These are phyloP conservation scores for Athetis lepigone DNA, from an alignment of 2,888 invertebrate species.

Conservation along the genomic window DNA sequence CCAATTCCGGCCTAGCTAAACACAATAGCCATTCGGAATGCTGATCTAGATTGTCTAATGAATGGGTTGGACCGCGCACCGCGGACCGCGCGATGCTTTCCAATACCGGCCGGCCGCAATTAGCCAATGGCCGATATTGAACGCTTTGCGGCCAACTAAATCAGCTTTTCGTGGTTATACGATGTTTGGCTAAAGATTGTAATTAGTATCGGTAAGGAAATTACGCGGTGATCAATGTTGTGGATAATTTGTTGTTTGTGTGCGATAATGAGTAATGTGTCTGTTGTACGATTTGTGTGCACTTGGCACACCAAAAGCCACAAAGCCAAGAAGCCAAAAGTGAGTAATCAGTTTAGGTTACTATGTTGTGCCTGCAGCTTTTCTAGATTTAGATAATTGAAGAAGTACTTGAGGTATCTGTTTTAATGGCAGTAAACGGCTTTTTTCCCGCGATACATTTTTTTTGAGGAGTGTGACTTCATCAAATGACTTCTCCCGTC, in stretches of 20 bases:
- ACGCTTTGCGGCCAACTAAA: constrained; percentile 59
- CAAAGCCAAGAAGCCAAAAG: too few species aligned
- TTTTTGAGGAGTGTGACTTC: too few species aligned
- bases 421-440: too few species aligned
- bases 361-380: too few species aligned
- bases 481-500: too few species aligned
- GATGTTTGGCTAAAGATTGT: constrained; percentile 55
- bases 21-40: constrained; percentile 51
- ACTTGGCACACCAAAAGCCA: too few species aligned
- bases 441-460: too few species aligned
- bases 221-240: constrained; percentile 26
- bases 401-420: too few species aligned
- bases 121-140: constrained; percentile 49
- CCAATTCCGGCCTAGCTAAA: constrained; percentile 28
- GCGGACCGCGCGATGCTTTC: constrained; percentile 31
- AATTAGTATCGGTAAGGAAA: constrained; percentile 51
- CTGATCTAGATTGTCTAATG: constrained; percentile 64
- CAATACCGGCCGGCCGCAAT: constrained; percentile 50
- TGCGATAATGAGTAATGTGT: neutral
- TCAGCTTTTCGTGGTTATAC: constrained; percentile 53
- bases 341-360: too few species aligned
- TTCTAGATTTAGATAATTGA: too few species aligned
- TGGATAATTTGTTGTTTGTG: constrained; percentile 5
- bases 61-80: constrained; percentile 41
- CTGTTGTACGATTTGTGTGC: too few species aligned